Evolutionary conservation across 2,888 invertebrate species (phyloP), one percentile per base, ranked within the genome.

Genomic region (Gonocerus acuteangulatus): DNA sequence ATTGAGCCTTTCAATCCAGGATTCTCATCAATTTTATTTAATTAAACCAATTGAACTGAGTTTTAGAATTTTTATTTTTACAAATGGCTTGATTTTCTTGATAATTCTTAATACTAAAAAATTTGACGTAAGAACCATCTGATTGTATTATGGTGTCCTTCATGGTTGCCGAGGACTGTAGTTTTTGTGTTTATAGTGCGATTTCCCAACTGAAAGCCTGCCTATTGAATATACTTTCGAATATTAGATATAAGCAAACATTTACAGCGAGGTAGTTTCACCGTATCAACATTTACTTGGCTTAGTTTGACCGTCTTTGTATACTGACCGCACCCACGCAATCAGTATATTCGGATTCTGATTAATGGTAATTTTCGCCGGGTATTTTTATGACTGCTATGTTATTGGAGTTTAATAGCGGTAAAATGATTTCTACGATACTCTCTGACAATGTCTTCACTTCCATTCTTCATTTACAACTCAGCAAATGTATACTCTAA

Each of bases 241-340:
- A 27, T 34, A 22, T n/a, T 15, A 22, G 9, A n/a, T 4, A 16
- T 21, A 54, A 36, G 19, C n/a, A 54, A 27, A n/a, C 27, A 16
- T 57, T 27, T 57, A 57, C 45, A 45, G 57, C 45, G 27, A 57
- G 57, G 44, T 11, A 16, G 27, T 22, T 16, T 23, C 13, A 11
- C 3, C 18, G 18, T 4, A 6, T 16, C 3, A 21, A 15, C 47
- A 18, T n/a, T 23, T 16, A n/a, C 21, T 42, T 23, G 9, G 2
- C 2, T 7, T 47, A 42, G 45, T 18, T 45, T 57, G 42, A 45
- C 13, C 13, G 13, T 21, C 21, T 45, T 36, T 34, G 32, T 57
- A 57, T 44, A 45, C 42, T 39, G 48, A 48, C 59, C 59, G 59
- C 59, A 48, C 59, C 59, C 59, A 59, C 59, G 59, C 59, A 59